phyloP scores from a whole-genome alignment of 1,140 invertebrate genomes.

The Brachionus rubens region DNA sequence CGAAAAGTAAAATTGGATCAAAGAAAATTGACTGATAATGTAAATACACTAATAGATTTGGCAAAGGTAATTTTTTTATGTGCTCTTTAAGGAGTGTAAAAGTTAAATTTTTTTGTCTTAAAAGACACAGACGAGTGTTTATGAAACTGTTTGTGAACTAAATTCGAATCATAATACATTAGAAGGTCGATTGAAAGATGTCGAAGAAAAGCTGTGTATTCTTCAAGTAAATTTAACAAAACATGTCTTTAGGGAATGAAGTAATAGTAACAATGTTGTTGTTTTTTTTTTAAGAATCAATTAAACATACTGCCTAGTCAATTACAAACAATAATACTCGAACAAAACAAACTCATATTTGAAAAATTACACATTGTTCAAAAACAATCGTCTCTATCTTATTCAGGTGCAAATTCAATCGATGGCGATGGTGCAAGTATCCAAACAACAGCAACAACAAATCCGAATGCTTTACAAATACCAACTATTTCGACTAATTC shows the following conservation, averaged over 20 bases:
- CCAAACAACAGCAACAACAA: background rate
- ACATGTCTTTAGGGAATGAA: too few relatives aligned
- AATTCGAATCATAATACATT: slow-evolving; percentile 31
- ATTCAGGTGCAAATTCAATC: slow-evolving; percentile 43
- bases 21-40: slow-evolving; percentile 46
- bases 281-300: background rate
- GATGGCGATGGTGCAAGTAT: slow-evolving; percentile 40
- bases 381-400: slow-evolving; percentile 37
- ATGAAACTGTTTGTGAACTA: slow-evolving; percentile 43
- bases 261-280: too few relatives aligned
- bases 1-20: slow-evolving; percentile 47
- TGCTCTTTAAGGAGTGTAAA: background rate
- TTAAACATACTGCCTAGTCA: slow-evolving; percentile 26
- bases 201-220: slow-evolving; percentile 37
- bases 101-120: background rate
- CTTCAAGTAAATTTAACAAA: slow-evolving; percentile 15
- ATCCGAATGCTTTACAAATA: slow-evolving; percentile 33
- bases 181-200: slow-evolving; percentile 28
- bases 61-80: slow-evolving; percentile 16
- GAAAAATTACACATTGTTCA: background rate
- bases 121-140: slow-evolving; percentile 40
- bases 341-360: slow-evolving; percentile 35
- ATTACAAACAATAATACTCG: slow-evolving; percentile 12
- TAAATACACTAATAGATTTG: slow-evolving; percentile 39
- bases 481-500: slow-evolving; percentile 38